Base-by-base conservation (phyloP, 1,140 invertebrate species). In the Orchestia grillus region DNA sequence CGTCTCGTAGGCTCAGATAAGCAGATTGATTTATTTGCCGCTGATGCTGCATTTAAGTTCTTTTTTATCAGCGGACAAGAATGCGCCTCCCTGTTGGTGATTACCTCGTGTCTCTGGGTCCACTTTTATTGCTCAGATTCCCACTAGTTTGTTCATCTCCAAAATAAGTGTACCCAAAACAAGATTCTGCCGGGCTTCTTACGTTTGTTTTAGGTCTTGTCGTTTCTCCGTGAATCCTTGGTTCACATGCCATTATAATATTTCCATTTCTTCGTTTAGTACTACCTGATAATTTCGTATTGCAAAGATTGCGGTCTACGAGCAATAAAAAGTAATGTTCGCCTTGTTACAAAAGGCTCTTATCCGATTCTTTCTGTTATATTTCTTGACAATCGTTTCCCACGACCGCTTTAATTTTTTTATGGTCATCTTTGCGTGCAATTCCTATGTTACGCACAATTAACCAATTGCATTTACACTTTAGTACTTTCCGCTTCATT, bases 1-100 rank as follows among this genome's bases (percentile, higher is more conserved):
- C 88, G 88, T 44, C 41, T 90, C 88, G 88, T 44, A 90, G 88
- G 88, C 43, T 41, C 41, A 16, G 88, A 90, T 90, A 90, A 90
- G 88, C 88, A 42, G 88, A 90, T 90, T 90, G 88, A 90, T 90
- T 90, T 90, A 90, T 90, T 42, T 36, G 88, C 15, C 88, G 88
- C 88, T 42, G 43, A 36, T 90, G 88, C 88, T 90, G 88, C 88
- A 90, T 90, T 90, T 90, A 90, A 90, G 88, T 90, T n/a, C 41
- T 90, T 77, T 90, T 90, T 90, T 90, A 90, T 90, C 88, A 90
- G 43, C 42, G 88, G 88, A 90, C 88, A 90, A 44, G 88, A 90
- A 90, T 90, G 88, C 28, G 43, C 88, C 88, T 90, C 88, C 88
- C 88, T 90, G 88, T 90, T 90, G 42, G 88, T 44, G 43, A 90